These are phyloP conservation scores for Gymnocypris eckloni DNA, from an alignment of 2,797 vertebrate genomes.

Conservation along the genomic window DNA sequence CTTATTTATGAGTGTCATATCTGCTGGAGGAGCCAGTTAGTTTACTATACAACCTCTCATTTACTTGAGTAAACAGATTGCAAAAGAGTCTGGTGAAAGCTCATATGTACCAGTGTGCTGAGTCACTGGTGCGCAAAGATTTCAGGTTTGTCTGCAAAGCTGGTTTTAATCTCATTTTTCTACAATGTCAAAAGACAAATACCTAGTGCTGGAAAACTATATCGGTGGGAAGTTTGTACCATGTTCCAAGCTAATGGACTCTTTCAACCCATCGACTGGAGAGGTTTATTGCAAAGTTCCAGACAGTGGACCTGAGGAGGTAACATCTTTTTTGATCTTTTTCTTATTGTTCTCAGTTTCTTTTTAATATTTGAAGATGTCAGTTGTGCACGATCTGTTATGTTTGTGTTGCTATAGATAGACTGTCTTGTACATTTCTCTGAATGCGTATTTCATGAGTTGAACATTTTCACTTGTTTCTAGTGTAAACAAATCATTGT, in stretches of 20 bases:
- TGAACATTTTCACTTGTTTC: background rate
- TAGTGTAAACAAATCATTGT: background rate
- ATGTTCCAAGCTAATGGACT: conserved; percentile 84
- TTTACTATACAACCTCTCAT: conserved; percentile 6
- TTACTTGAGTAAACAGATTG: conserved; percentile 29
- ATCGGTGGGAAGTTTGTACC: conserved; percentile 89
- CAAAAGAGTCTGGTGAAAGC: conserved; percentile 28
- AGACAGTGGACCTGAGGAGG: conserved; percentile 91
- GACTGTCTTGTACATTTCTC: background rate
- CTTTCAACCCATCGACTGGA: conserved; percentile 89
- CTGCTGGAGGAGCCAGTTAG: background rate
- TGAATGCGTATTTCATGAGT: background rate
- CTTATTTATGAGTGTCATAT: conserved; percentile 6
- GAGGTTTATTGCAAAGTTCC: conserved; percentile 91
- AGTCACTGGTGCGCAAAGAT: background rate
- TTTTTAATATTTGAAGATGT: background rate
- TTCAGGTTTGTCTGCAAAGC: conserved; percentile 11
- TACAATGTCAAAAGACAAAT: conserved; percentile 19
- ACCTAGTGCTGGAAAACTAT: conserved; percentile 89
- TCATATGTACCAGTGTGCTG: conserved; percentile 12
- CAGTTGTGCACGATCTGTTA: background rate
- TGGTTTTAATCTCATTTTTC: background rate
- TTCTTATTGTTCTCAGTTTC: background rate
- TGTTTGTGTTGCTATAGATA: background rate
- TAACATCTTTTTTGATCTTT: conserved; percentile 66